Base-by-base conservation (phyloP, 2,888 invertebrate genomes). In the Neoascia interrupta region DNA sequence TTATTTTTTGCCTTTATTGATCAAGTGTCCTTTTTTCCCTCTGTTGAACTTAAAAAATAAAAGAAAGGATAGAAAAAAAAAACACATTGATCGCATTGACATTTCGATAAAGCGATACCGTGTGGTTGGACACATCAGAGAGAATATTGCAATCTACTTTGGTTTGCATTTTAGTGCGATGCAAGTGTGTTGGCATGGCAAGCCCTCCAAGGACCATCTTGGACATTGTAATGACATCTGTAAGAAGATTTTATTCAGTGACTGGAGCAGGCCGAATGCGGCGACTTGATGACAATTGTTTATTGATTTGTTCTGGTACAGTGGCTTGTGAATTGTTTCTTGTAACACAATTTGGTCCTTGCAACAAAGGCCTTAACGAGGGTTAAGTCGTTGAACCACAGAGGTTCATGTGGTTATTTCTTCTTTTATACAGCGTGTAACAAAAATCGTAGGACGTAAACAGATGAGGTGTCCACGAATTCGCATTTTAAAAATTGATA, bases 151-250 rank as follows among this genome's bases (percentile, higher is more conserved):
- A 61, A 61, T 69, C 31, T 61, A 34, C 49, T 51, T 47, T 21
- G 26, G 69, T 61, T 61, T 69, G 69, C 54, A 69, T 75, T 60
- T 23, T 11, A 23, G n/a, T n/a, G n/a, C n/a, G 49, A 21, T 49
- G 36, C 28, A 31, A 10, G 10, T 5, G 28, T 3, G 1, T 16
- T 8, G 6, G 13, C 16, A 13, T 13, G 5, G 10, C 26, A 41
- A 34, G 47, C 26, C 56, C 45, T 53, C 36, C 16, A 6, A 16
- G 43, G 26, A 49, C 41, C 19, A 28, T 15, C 23, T 56, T 6
- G 6, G 34, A 43, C 15, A 5, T 21, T 45, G 53, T 41, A 68
- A 68, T 68, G 45, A 34, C 37, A 53, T 68, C 53, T 18, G 53
- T 45, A 15, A 18, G 39, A 49, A 34, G 41, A 39, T 37, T 18